Conservation (phyloP, 2,888 invertebrate genomes). For the Bombylius discolor region DNA sequence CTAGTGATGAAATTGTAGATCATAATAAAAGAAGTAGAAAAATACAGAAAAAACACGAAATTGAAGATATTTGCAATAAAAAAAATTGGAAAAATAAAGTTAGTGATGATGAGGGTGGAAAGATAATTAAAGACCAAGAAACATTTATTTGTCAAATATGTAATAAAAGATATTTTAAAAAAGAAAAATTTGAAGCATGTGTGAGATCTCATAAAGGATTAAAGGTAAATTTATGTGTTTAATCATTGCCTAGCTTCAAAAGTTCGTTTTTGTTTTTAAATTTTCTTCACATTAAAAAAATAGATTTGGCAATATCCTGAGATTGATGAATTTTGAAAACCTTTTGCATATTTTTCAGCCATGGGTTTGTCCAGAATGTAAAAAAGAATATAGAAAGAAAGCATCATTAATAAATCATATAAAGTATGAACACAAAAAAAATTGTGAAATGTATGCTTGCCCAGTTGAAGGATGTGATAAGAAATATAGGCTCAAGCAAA, state of each 20-base stretch:
- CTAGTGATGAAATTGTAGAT: neutral
- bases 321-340: too few relatives aligned
- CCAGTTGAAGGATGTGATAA: slow-evolving; percentile 8
- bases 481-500: slow-evolving; percentile 9
- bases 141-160: slow-evolving; percentile 8
- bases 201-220: slow-evolving; percentile 12
- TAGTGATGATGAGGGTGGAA: neutral
- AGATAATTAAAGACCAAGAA: neutral
- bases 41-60: neutral
- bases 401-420: neutral
- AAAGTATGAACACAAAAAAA: neutral
- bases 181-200: slow-evolving; percentile 9
- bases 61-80: neutral
- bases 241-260: too few relatives aligned
- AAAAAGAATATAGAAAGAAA: slow-evolving; percentile 1
- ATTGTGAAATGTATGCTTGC: neutral
- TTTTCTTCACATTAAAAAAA: too few relatives aligned
- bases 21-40: neutral
- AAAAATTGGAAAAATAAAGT: neutral
- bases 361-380: slow-evolving; percentile 4
- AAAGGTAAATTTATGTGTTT: slow-evolving; percentile 3
- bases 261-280: too few relatives aligned
- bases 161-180: slow-evolving; percentile 8
- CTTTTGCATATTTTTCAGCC: neutral
- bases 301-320: too few relatives aligned